phyloP scores from a whole-genome alignment of 2,113 vertebrate genomes.

The Cepphus grylle region DNA sequence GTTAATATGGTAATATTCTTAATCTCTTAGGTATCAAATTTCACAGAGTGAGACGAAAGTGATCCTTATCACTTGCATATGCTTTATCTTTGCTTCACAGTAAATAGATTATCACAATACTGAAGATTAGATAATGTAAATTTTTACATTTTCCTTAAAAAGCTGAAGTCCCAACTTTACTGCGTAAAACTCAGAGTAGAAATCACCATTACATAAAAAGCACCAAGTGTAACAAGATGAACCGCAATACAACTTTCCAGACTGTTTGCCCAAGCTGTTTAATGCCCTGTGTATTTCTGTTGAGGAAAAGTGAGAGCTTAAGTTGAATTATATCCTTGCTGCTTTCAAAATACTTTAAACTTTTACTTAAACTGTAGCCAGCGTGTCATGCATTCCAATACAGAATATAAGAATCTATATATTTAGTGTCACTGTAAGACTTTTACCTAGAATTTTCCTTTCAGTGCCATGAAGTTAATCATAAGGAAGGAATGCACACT shows the following conservation, averaged over 20 bases:
- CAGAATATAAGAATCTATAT: background rate
- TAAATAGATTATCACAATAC: background rate
- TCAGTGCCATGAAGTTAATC: background rate
- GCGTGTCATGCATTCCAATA: conserved; percentile 40
- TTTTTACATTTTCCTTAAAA: background rate
- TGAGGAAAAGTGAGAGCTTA: conserved; percentile 5
- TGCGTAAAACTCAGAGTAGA: background rate
- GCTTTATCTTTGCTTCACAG: background rate
- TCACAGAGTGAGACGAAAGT: background rate
- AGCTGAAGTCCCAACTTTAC: background rate
- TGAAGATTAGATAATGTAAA: background rate
- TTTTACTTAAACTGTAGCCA: background rate
- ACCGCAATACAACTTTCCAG: conserved; percentile 19
- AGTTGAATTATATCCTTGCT: conserved; percentile 40
- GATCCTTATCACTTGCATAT: background rate
- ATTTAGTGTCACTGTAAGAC: background rate
- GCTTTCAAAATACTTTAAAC: conserved; percentile 35
- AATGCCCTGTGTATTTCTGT: conserved; percentile 10
- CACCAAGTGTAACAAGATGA: conserved; percentile 1
- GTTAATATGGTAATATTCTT: background rate
- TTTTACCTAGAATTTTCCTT: background rate
- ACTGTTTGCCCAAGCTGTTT: conserved; percentile 29
- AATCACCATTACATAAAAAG: background rate
- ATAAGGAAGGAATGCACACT: conserved; percentile 37
- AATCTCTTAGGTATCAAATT: background rate